A percentile compares a stretch with the other conserved stretches of the same genome.
These are phyloP conservation scores for Tetramorium parvispinum DNA, from an alignment of 1,140 invertebrate species.

Conservation along the genomic window DNA sequence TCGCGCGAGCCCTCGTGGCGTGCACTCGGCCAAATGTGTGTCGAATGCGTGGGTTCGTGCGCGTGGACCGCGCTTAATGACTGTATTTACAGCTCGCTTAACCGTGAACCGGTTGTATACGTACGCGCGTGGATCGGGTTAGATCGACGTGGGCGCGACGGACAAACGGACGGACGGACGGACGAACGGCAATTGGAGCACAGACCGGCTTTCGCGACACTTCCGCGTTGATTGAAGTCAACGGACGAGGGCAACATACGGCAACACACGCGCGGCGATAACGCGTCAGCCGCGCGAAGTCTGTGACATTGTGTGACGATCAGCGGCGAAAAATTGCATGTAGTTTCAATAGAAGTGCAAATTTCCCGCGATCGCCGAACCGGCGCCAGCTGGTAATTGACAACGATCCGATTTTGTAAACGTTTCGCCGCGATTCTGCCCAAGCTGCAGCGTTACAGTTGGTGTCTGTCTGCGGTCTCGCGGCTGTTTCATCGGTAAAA, in stretches of 20 bases:
- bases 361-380: neutral
- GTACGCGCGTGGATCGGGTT: slow-evolving; percentile 48
- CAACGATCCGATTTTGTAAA: slow-evolving; percentile 47
- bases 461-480: neutral
- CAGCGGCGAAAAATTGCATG: slow-evolving; percentile 34
- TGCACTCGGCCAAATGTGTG: slow-evolving; percentile 16
- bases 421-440: slow-evolving; percentile 1
- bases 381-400: slow-evolving; percentile 31
- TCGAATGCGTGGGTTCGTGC: slow-evolving; percentile 23
- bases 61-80: slow-evolving; percentile 48
- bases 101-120: slow-evolving; percentile 51
- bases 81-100: slow-evolving; percentile 63
- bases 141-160: slow-evolving; percentile 58
- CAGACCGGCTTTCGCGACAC: slow-evolving; percentile 56
- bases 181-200: slow-evolving; percentile 60
- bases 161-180: slow-evolving; percentile 19
- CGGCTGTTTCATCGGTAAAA: slow-evolving; percentile 11
- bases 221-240: slow-evolving; percentile 67
- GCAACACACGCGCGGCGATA: neutral
- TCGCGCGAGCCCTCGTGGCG: neutral
- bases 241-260: slow-evolving; percentile 27
- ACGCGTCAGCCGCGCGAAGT: neutral
- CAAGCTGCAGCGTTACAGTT: neutral
- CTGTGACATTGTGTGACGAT: neutral
- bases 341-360: slow-evolving; percentile 4